A percentile compares a stretch with the other conserved stretches of the same genome.
Evolutionary conservation across 2,113 vertebrate species (phyloP).

Genomic region (Lutjanus erythropterus): DNA sequence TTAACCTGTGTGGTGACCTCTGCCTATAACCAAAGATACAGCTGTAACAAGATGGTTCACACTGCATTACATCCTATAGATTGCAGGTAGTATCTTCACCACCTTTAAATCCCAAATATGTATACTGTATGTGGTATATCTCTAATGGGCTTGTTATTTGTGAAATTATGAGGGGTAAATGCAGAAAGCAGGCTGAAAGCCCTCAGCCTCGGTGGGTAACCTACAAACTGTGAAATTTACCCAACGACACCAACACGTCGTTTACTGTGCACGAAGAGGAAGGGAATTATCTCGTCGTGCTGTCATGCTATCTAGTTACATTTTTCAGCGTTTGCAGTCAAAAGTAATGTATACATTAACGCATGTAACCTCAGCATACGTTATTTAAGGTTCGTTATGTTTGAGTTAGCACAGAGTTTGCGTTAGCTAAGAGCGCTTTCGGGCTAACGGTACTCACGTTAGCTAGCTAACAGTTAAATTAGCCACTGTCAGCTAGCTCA

Average conservation of each 20-base stretch:
- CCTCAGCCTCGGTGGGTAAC: background rate
- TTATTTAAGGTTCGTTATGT: background rate
- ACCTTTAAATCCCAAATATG: background rate
- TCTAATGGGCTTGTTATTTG: background rate
- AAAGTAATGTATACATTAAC: background rate
- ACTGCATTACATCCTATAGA: background rate
- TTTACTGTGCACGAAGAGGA: too few species aligned
- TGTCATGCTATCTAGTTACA: background rate
- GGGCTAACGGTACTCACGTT: too few species aligned
- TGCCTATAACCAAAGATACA: conserved; percentile 4
- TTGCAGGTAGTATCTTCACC: background rate
- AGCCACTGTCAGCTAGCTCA: background rate
- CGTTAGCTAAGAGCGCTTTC: background rate
- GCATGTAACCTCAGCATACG: too few species aligned
- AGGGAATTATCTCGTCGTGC: background rate
- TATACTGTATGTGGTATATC: too few species aligned
- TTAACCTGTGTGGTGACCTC: background rate
- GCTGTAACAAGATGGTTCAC: background rate
- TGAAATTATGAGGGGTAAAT: background rate
- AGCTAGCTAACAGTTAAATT: too few species aligned
- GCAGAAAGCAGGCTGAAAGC: background rate
- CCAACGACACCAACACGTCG: too few species aligned
- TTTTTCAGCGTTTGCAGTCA: background rate
- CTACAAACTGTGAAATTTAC: background rate
- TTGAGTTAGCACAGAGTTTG: background rate